Base-by-base conservation (phyloP, 2,113 vertebrate species). In the Ahaetulla prasina region DNA sequence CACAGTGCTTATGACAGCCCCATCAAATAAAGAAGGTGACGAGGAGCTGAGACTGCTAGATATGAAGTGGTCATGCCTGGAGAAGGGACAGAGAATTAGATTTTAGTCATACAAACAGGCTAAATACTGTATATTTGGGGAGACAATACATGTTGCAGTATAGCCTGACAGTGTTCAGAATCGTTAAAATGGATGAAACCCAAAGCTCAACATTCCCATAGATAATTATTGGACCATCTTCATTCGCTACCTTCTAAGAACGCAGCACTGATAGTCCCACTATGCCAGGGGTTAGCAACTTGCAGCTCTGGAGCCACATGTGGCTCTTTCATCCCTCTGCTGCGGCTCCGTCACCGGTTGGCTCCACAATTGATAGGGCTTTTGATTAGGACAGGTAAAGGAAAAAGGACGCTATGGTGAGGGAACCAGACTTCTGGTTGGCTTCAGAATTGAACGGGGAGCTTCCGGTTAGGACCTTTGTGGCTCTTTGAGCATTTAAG, bases 21-120 rank as follows among this genome's bases (percentile, higher is more conserved):
- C 99, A 30, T 99, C 99, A 92, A 99, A 99, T 87, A 99, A 97
- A 2, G 99, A 99, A 10, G 99, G 99, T 57, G 99, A 99, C 0
- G 99, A 99, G 30, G 99, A 99, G 27, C 99, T 99, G 93, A 99
- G 98, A 96, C 99, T 99, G 97, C 99, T 99, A 89, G 99, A 99
- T 97, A 99, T 99, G 96, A 99, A 99, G 94, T 99, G 99, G 93
- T 99, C 99, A 0, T 99, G 99, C 94, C 99, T 99, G 93, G 39
- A 92, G n/a, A 87, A 88, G 94, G 95, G 90, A 94, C 25, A 89
- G 90, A 95, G 95, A 50, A 84, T 35, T 0, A 86, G 14, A 4
- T 35, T 25, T 35, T 53, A 63, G 35, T 18, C 55, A 63, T 25
- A 50, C 4, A 23, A 39, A 23, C 18, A 45, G 68, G 90, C 39